These are phyloP conservation scores for Pemphredon lugubris DNA, from an alignment of 2,888 invertebrate species.

Conservation along the genomic window DNA sequence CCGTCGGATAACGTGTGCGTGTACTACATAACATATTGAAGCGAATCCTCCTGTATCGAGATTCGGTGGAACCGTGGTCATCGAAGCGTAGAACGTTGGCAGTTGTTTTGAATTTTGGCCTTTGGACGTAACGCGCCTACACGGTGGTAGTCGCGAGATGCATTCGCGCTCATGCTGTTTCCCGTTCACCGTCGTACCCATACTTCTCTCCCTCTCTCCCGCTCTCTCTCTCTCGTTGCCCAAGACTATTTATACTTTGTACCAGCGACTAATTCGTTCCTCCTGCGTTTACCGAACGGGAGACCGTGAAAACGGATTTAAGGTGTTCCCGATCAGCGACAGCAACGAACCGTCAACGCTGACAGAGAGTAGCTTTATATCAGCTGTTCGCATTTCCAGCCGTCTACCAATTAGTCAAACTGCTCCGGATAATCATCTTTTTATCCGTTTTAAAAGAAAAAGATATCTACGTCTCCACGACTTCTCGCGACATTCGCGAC, in stretches of 20 bases:
- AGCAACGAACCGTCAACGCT: constrained; percentile 29
- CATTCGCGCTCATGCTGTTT: constrained; percentile 35
- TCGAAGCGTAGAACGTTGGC: too few species aligned
- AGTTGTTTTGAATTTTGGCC: too few species aligned
- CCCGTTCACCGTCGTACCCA: constrained; percentile 32
- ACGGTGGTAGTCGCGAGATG: too few species aligned
- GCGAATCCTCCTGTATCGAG: too few species aligned
- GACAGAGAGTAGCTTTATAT: constrained; percentile 35
- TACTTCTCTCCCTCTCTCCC: constrained; percentile 5
- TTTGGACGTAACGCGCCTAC: too few species aligned
- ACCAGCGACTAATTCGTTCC: constrained; percentile 67
- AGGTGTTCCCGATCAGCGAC: constrained; percentile 58
- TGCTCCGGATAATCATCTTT: constrained; percentile 11
- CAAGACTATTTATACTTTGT: constrained; percentile 72
- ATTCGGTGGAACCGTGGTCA: too few species aligned
- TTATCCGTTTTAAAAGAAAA: background rate
- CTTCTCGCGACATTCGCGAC: too few species aligned
- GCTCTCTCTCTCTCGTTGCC: constrained; percentile 5
- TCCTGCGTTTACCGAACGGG: constrained; percentile 37
- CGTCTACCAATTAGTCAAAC: constrained; percentile 39
- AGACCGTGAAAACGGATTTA: constrained; percentile 46
- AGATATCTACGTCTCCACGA: too few species aligned
- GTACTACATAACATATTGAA: too few species aligned
- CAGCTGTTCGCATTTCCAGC: constrained; percentile 18
- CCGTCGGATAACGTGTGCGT: too few species aligned